Base-by-base conservation (phyloP, 23 tunicate species). In the Trididemnum miniatum region DNA sequence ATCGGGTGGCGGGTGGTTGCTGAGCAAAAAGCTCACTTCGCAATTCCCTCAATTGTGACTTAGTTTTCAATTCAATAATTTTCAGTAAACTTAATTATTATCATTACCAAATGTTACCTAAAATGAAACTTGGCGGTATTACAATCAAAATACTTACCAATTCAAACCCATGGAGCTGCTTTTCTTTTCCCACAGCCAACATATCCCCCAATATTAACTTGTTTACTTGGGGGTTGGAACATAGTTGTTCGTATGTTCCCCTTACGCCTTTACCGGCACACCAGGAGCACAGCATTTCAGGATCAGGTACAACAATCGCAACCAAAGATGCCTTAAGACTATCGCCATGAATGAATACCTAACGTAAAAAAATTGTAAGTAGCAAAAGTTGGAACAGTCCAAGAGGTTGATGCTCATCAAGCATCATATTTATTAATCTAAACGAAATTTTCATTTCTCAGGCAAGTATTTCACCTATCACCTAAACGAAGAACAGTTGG, bases 261-360 rank as follows among this genome's bases (percentile, higher is more conserved):
- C 82, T 76, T 15, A 80, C 74, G 1, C 87, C 96, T 30, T 86
- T 82, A 27, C 65, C 78, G 24, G 49, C 33, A 31, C 84, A 82
- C 86, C 86, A 86, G 15, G 2, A 52, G 0, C 7, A 31, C 4
- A 91, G 24, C 20, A 63, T 49, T 34, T 87, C 92, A 5, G 85
- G 89, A 31, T 82, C 97, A 0, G 97, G 97, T 24, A 92, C 82
- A 20, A 87, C 81, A 20, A 92, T 52, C 0, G 85, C 92, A 0
- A 92, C 97, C 4, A 87, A 20, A 31, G 77, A 15, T 0, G 97
- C 80, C 34, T 90, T 84, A 5, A 90, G 34, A 35, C 88, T 83
- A 37, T 90, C 82, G 0, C 95, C 89, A 35, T 85, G 75, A 3
- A 90, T 25, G 37, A 73, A 85, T 26, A 76, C 80, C 80, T 83